Evolutionary conservation across 2,888 invertebrate genomes (phyloP), one percentile per base, ranked within the genome.

Genomic region (Habrosyne pyritoides): DNA sequence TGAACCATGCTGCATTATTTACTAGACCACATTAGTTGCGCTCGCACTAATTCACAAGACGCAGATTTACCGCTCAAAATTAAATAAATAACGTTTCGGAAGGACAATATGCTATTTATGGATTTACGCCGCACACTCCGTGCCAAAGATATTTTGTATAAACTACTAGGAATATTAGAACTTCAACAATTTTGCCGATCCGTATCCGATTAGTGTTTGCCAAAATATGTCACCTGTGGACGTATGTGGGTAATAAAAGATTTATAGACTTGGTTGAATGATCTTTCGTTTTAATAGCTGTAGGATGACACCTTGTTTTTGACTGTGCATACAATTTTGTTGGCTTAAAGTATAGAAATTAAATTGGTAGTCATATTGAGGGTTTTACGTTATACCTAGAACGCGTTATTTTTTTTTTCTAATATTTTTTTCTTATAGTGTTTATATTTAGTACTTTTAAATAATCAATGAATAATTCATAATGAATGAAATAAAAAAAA

Each of bases 21-120:
- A 71, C 66, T 60, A 57, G 33, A 64, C 53, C 54, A 58, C 58
- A 73, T 72, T 70, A 61, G 55, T 59, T 57, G 55, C 53, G 36
- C 4, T n/a, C 33, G 24, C 21, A 42, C 62, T 63, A 61, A 24
- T 42, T 49, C 54, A 53, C 50, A 57, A 57, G 66, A 63, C 64
- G 59, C 47, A 62, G 57, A 67, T 67, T 60, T 61, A 65, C 36
- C 53, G 56, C 64, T 60, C 18, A 42, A 42, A 42, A 33, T n/a
- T 18, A 48, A 61, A 63, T 67, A 71, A 70, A 67, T 76, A 70
- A 69, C 66, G 54, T 66, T 66, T 57, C 47, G 71, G 69, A 77
- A 76, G 72, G 77, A 75, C 74, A 76, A 75, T 71, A 61, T 54
- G 57, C 64, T 79, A 79, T 79, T 76, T 73, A 60, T 55, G 66